Percentiles rank a stretch among this genome's conserved stretches.
Evolutionary conservation across 2,113 vertebrate species (phyloP).

Genomic region (Agapornis roseicollis): DNA sequence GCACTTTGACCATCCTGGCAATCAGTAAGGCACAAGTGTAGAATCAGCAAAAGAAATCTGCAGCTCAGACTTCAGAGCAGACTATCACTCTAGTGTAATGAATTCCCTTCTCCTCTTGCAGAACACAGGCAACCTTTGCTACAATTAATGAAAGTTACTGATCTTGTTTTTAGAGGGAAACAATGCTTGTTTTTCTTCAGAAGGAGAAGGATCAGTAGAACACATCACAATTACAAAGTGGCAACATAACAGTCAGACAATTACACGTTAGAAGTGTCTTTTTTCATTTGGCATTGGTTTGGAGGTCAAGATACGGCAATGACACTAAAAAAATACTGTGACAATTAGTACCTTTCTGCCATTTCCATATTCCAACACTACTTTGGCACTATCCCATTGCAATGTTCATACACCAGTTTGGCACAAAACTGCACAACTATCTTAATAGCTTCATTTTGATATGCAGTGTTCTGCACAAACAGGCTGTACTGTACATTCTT

Average conservation of each 20-base stretch:
- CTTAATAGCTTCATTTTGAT: background rate
- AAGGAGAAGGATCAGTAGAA: conserved; percentile 60
- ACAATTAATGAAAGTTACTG: background rate
- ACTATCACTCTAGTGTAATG: background rate
- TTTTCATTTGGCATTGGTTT: conserved; percentile 36
- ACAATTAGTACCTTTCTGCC: conserved; percentile 11
- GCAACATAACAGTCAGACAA: conserved; percentile 44
- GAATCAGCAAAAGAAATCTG: conserved; percentile 17
- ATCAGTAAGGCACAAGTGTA: conserved; percentile 28
- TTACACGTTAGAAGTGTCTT: conserved; percentile 10
- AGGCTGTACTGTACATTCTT: background rate
- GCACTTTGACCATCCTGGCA: background rate
- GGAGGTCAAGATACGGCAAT: conserved; percentile 13
- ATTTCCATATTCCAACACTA: background rate
- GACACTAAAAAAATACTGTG: conserved; percentile 1
- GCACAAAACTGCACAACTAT: background rate
- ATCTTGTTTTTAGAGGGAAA: conserved; percentile 13
- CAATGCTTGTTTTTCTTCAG: background rate
- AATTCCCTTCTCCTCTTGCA: conserved; percentile 30
- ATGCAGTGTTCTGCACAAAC: background rate
- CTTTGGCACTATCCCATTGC: conserved; percentile 9
- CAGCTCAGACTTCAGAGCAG: conserved; percentile 40
- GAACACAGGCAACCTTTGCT: background rate
- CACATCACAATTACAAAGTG: conserved; percentile 60
- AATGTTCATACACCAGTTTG: background rate